Percentiles rank a stretch among this genome's conserved stretches.
phyloP scores from a whole-genome alignment of 2,888 invertebrate genomes.

The Sepioteuthis lessoniana region DNA sequence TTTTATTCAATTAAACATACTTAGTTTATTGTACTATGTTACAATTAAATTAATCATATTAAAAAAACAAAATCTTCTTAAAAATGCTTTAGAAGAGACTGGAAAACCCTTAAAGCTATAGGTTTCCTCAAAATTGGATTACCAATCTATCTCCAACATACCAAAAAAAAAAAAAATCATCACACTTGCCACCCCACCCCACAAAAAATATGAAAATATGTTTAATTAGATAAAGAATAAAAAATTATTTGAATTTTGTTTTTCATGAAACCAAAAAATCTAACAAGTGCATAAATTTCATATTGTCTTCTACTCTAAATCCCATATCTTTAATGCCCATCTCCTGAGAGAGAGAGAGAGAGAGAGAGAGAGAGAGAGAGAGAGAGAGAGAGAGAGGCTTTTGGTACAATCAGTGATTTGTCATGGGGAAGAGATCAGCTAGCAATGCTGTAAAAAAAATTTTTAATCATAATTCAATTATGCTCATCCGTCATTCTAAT shows the following conservation, averaged over 20 bases:
- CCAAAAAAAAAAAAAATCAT: too few relatives aligned
- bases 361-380: not conserved
- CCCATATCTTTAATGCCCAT: too few relatives aligned
- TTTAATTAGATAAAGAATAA: not conserved
- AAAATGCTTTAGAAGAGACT: not conserved
- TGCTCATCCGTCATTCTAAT: not conserved
- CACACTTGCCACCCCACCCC: too few relatives aligned
- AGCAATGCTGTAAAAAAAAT: not conserved
- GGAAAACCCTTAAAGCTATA: not conserved
- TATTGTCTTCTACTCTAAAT: not conserved
- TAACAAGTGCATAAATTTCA: conserved; percentile 10
- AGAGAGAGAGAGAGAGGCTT: not conserved
- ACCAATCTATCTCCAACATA: not conserved
- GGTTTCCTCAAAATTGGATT: not conserved
- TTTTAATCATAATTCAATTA: not conserved
- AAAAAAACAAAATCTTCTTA: not conserved
- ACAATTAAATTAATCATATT: not conserved
- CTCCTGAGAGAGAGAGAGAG: too few relatives aligned
- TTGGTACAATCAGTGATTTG: not conserved
- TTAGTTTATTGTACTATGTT: not conserved
- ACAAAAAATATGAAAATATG: too few relatives aligned
- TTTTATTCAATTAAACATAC: not conserved
- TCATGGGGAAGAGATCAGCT: not conserved
- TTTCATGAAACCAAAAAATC: not conserved
- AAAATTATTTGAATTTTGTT: not conserved